Percentiles rank a stretch among this genome's conserved stretches.
phyloP scores from a whole-genome alignment of 2,797 vertebrate species.

The Alca torda region DNA sequence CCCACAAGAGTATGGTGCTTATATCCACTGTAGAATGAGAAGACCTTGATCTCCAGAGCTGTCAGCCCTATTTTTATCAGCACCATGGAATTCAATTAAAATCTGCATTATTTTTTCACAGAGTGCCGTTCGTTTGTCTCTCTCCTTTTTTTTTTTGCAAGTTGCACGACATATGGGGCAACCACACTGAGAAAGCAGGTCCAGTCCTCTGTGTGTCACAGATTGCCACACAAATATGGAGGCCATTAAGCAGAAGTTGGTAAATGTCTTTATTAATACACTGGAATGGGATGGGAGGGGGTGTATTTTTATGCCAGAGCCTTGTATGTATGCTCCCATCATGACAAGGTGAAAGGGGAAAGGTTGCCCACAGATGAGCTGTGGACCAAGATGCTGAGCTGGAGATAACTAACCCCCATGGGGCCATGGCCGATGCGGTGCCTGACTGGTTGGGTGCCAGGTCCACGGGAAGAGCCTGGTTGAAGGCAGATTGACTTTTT shows the following conservation, averaged over 20 bases:
- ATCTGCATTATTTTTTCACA: neutral
- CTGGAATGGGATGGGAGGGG: constrained; percentile 35
- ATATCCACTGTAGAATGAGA: neutral
- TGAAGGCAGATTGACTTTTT: neutral
- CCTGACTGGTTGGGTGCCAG: neutral
- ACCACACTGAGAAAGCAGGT: constrained; percentile 20
- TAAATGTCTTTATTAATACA: constrained; percentile 70
- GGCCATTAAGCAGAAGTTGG: constrained; percentile 49
- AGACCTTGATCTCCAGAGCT: neutral
- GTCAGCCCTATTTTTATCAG: neutral
- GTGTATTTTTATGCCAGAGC: constrained; percentile 63
- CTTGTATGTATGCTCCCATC: neutral
- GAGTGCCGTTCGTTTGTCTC: neutral
- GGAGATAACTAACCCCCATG: neutral
- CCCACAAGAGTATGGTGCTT: neutral
- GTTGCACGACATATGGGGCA: constrained; percentile 46
- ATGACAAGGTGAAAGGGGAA: neutral
- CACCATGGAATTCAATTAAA: neutral
- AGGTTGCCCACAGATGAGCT: neutral
- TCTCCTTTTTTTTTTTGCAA: constrained; percentile 2
- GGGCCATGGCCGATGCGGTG: neutral
- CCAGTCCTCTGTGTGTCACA: constrained; percentile 51
- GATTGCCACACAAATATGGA: constrained; percentile 67
- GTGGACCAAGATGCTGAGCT: neutral
- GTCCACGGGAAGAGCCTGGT: rapidly evolving